Evolutionary conservation across 2,888 invertebrate species (phyloP).

Genomic region (Artemia sinica): DNA sequence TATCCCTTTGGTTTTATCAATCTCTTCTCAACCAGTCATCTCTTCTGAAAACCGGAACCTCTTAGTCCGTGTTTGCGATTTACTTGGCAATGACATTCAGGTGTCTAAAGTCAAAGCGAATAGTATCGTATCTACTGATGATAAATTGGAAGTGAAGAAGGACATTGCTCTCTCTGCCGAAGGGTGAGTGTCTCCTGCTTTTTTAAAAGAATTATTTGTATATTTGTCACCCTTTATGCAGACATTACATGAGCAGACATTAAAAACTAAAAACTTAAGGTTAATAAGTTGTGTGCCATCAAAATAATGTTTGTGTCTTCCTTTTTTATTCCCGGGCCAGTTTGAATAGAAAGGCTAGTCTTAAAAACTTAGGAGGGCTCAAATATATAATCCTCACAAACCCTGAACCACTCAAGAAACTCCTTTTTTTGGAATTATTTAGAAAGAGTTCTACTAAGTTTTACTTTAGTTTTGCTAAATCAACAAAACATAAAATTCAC

Average conservation of each 20-base stretch:
- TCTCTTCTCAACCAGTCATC: conserved; percentile 59
- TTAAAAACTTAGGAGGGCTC: too few species aligned
- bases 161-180: not conserved
- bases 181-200: not conserved
- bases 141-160: not conserved
- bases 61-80: conserved; percentile 50
- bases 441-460: too few species aligned
- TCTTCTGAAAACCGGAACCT: conserved; percentile 49
- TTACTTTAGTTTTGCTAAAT: too few species aligned
- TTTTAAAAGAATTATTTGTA: not conserved
- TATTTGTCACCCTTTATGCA: not conserved
- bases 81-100: conserved; percentile 43
- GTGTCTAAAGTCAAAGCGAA: conserved; percentile 4
- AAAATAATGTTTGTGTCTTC: conserved; percentile 26
- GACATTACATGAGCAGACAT: too few species aligned
- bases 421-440: too few species aligned
- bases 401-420: too few species aligned
- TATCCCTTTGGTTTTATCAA: conserved; percentile 64
- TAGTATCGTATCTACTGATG: not conserved
- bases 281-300: not conserved
- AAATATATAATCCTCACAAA: too few species aligned
- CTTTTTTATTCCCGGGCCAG: not conserved
- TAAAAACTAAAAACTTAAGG: too few species aligned
- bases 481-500: too few species aligned
- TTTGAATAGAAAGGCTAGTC: too few species aligned